Base-by-base conservation (phyloP, 2,888 invertebrate species). In the Parnassius glacialis region DNA sequence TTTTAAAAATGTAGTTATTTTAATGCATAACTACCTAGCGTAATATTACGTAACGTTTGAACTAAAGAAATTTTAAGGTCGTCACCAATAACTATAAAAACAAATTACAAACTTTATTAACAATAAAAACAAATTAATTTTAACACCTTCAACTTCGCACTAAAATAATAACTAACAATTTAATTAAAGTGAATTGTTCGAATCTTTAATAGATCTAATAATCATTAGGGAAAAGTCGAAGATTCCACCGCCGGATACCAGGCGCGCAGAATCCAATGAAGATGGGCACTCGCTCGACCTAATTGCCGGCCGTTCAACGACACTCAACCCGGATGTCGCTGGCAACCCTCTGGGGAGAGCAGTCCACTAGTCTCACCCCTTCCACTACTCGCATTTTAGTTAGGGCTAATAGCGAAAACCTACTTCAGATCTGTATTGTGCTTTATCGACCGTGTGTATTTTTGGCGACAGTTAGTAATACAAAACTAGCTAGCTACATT, bases 301-400 rank as follows among this genome's bases (percentile, higher is more conserved):
- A 85, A 85, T 87, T 87, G 86, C 76, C 78, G 81, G 75, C 76
- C 84, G 82, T 85, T 86, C 81, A 84, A 86, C 78, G 80, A 72
- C 84, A 81, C 87, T 87, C 83, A 81, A 85, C 85, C 80, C 84
- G 80, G 77, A 82, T 85, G 79, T 76, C 74, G 79, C 73, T 80
- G 80, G 79, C 81, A 78, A 74, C 78, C 74, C 74, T 75, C 70
- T 64, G 70, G 73, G 74, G 75, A 71, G 73, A 69, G 73, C 68
- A 68, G 52, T 61, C 60, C 65, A 67, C 71, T 74, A 45, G 47
- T 44, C 42, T 43, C 71, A 70, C 67, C 69, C 56, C 55, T 65
- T 65, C 63, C 45, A 45, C 66, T 71, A 66, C 69, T 66, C 70
- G 67, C 69, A 70, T 74, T 70, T 70, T 65, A 64, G 64, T 64